Percentiles rank a stretch among this genome's conserved stretches.
Conservation (phyloP, 2,113 vertebrate species). For the Leptocoma aspasia region DNA sequence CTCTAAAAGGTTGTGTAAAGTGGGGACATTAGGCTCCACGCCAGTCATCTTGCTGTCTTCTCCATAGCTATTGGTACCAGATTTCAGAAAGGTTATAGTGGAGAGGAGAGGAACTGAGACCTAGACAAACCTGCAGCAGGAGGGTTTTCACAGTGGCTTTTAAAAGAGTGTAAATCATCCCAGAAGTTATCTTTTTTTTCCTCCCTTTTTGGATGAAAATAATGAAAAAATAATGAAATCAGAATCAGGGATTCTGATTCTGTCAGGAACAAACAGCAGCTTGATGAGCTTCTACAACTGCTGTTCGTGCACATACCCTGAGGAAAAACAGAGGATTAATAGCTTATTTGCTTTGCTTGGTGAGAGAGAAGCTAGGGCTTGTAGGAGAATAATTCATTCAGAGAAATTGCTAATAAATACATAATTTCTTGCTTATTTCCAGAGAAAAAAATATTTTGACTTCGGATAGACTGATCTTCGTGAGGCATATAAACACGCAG, state of each 20-base stretch:
- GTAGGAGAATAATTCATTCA: background rate
- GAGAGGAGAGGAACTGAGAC: background rate
- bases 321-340: constrained; percentile 54
- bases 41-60: background rate
- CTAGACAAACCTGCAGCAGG: background rate
- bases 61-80: background rate
- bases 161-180: background rate
- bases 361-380: constrained; percentile 4
- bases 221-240: too few relatives aligned
- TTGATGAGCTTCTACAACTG: constrained; percentile 53
- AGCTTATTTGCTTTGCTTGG: constrained; percentile 52
- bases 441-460: background rate
- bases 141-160: background rate
- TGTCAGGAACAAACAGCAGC: constrained; percentile 33
- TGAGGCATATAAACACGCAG: background rate
- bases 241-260: constrained; percentile 10
- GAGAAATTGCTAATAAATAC: constrained; percentile 32
- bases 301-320: background rate
- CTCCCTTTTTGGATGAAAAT: background rate
- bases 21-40: background rate
- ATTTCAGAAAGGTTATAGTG: background rate
- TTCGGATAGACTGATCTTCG: background rate
- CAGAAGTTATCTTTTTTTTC: background rate
- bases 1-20: background rate
- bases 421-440: constrained; percentile 7